phyloP scores from a whole-genome alignment of 1,140 invertebrate genomes.

The Belonocnema kinseyi region DNA sequence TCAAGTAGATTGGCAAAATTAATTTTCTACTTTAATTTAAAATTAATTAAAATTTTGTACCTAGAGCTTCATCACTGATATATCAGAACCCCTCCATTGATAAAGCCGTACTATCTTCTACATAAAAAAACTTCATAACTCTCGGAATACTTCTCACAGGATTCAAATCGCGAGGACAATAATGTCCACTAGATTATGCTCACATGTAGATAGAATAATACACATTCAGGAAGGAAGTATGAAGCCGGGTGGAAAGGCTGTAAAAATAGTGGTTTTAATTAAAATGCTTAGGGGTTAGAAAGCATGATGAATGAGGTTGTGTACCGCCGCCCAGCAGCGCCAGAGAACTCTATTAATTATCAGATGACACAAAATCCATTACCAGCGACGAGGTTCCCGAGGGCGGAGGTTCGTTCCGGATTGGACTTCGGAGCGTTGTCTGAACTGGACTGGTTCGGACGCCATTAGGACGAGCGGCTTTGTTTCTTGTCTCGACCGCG shows the following conservation, averaged over 20 bases:
- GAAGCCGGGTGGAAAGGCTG: slow-evolving; percentile 37
- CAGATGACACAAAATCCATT: slow-evolving; percentile 76
- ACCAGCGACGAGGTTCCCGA: slow-evolving; percentile 65
- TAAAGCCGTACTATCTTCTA: too few relatives aligned
- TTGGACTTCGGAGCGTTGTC: slow-evolving; percentile 48
- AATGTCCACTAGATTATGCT: not conserved
- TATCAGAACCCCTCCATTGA: too few relatives aligned
- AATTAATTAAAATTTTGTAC: too few relatives aligned
- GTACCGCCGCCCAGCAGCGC: slow-evolving; percentile 52
- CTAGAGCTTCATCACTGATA: too few relatives aligned
- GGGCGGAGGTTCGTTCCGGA: slow-evolving; percentile 60
- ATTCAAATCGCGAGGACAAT: not conserved
- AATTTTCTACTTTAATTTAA: too few relatives aligned
- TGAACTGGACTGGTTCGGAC: slow-evolving; percentile 55
- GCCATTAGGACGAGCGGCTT: slow-evolving; percentile 61
- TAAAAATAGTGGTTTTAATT: slow-evolving; percentile 71
- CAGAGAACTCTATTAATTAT: slow-evolving; percentile 76
- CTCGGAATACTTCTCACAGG: not conserved
- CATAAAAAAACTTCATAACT: not conserved
- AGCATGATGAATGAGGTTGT: slow-evolving; percentile 73
- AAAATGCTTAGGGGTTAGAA: slow-evolving; percentile 75
- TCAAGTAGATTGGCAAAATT: too few relatives aligned
- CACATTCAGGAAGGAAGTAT: slow-evolving; percentile 13
- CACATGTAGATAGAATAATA: not conserved
- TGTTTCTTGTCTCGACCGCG: slow-evolving; percentile 41